Percentiles rank a stretch among this genome's conserved stretches.
These are phyloP conservation scores for Cepphus grylle DNA, from an alignment of 2,113 vertebrate species.

Conservation along the genomic window DNA sequence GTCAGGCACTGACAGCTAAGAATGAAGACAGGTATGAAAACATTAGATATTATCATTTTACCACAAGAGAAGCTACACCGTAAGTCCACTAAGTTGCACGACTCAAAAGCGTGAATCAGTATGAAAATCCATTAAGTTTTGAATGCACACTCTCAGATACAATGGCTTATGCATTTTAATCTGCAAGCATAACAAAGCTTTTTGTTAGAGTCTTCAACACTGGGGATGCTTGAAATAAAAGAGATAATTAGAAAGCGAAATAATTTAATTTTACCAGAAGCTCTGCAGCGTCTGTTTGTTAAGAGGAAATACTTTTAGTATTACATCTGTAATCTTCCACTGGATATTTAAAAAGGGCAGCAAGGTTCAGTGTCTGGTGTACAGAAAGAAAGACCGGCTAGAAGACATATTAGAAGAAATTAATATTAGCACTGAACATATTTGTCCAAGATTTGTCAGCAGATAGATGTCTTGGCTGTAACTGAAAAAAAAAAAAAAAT, in stretches of 20 bases:
- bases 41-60: background rate
- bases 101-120: background rate
- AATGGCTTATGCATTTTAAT: background rate
- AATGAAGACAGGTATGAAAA: background rate
- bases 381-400: background rate
- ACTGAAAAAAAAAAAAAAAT: background rate
- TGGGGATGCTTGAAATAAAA: background rate
- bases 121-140: background rate
- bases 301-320: constrained; percentile 29
- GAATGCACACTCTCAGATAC: background rate
- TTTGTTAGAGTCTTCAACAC: background rate
- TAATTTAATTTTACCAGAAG: background rate
- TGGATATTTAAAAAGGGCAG: constrained; percentile 3
- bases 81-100: background rate
- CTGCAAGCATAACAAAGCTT: background rate
- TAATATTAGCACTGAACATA: background rate
- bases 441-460: background rate
- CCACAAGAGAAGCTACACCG: background rate
- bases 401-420: background rate
- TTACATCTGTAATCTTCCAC: background rate
- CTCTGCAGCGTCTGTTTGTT: background rate
- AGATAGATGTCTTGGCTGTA: background rate
- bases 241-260: background rate
- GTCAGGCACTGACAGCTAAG: background rate
- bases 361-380: background rate